Evolutionary conservation across 2,888 invertebrate species (phyloP), one percentile per base, ranked within the genome.

Genomic region (Epistrophe grossulariae): DNA sequence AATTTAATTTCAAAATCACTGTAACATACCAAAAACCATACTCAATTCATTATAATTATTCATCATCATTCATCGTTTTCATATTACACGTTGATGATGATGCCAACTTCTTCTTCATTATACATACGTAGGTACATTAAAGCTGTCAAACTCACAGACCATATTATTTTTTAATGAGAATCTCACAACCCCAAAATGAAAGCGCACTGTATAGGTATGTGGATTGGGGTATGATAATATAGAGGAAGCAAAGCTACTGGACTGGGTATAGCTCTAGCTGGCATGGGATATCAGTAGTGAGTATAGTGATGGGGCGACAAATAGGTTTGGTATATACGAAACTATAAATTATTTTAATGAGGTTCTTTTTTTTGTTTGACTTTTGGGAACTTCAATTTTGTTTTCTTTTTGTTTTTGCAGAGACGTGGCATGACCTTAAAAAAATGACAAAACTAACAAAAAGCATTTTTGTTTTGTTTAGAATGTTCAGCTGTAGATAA

Each of bases 131-230:
- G 2, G 45, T 24, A 24, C 24, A 24, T 45, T 24, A 64, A 40
- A 45, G 64, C 45, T 57, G 64, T 62, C 43, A 79, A 45, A 40
- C n/a, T 64, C 57, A 62, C 57, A 57, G 45, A 64, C 24, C 40
- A 57, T 57, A 66, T 73, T 62, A 24, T 59, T 73, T 73, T 80
- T 80, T 77, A 80, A 80, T 68, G 66, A 80, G 74, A 74, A 74
- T 66, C 40, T 60, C 66, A 68, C 35, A 7, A 35, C 57, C 66
- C 40, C 48, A 15, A 50, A 74, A 35, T 57, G 24, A 45, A 71
- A 55, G 10, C 59, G 10, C 35, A 59, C 15, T 15, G 31, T 13
- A 0, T 19, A 11, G 9, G 10, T 35, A n/a, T 15, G 31, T 31
- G 31, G n/a, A n/a, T n/a, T n/a, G n/a, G 28, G 57, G 57, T 9